Evolutionary conservation across 2,797 vertebrate genomes (phyloP).

Genomic region (Danio choprae): DNA sequence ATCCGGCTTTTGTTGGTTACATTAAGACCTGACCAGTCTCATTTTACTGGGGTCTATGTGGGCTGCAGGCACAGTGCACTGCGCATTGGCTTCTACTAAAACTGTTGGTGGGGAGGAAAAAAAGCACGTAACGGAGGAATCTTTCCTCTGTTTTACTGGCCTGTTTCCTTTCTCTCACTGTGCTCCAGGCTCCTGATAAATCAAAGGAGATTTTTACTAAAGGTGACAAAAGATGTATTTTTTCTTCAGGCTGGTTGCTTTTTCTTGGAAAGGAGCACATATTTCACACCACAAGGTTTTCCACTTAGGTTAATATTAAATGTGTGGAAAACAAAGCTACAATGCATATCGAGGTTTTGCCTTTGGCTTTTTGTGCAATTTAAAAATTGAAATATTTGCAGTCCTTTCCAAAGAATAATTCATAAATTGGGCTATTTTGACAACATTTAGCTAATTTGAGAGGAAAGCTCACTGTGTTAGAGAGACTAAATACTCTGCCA

Average conservation of each 20-base stretch:
- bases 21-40: slow-evolving; percentile 85
- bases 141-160: slow-evolving; percentile 48
- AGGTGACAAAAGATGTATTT: slow-evolving; percentile 49
- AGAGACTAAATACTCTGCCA: slow-evolving; percentile 19
- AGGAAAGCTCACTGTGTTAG: not conserved
- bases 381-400: slow-evolving; percentile 23
- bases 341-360: not conserved
- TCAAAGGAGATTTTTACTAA: slow-evolving; percentile 47
- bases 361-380: slow-evolving; percentile 5
- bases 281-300: slow-evolving; percentile 38
- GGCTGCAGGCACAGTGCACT: slow-evolving; percentile 78
- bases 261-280: slow-evolving; percentile 17
- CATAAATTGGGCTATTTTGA: slow-evolving; percentile 19
- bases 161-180: slow-evolving; percentile 45
- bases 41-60: slow-evolving; percentile 82
- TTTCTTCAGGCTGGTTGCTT: slow-evolving; percentile 40
- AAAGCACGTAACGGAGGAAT: slow-evolving; percentile 43
- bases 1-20: slow-evolving; percentile 86
- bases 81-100: slow-evolving; percentile 70
- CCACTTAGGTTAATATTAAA: slow-evolving; percentile 20
- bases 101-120: slow-evolving; percentile 27
- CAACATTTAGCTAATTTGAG: slow-evolving; percentile 7
- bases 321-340: slow-evolving; percentile 14
- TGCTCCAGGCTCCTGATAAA: slow-evolving; percentile 44
- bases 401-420: slow-evolving; percentile 12